Conservation (phyloP, 2,113 vertebrate genomes). For the Hippocampus zosterae region DNA sequence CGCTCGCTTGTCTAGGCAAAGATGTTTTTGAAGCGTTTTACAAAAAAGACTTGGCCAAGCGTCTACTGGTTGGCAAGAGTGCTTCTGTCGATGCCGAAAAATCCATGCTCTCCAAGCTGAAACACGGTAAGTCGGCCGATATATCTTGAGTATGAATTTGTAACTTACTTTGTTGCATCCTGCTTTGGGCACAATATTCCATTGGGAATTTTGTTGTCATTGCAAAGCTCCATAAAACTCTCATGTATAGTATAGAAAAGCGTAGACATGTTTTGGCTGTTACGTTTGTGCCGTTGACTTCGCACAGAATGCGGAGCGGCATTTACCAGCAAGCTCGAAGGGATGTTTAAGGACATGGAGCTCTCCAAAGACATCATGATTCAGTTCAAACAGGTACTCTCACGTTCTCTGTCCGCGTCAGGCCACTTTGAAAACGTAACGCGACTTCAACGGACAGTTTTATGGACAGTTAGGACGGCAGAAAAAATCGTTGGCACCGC, state of each 20-base stretch:
- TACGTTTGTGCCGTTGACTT: conserved; percentile 25
- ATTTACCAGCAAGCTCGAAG: conserved; percentile 98
- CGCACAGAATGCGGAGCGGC: conserved; percentile 93
- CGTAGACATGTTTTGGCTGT: background rate
- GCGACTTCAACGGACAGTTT: no score
- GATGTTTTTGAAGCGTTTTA: conserved; percentile 99
- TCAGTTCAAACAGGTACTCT: conserved; percentile 90
- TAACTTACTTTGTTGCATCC: background rate
- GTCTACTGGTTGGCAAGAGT: conserved; percentile 95
- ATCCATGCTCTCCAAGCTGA: conserved; percentile 98
- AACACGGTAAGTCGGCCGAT: conserved; percentile 79
- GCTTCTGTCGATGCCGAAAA: conserved; percentile 99
- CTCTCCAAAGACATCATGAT: conserved; percentile 99
- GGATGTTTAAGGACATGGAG: conserved; percentile 99
- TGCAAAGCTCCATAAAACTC: background rate
- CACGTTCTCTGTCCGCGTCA: background rate
- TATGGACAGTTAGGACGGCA: no score
- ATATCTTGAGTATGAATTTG: background rate
- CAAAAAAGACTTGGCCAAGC: conserved; percentile 98
- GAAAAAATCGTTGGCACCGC: no score
- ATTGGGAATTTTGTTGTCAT: no score
- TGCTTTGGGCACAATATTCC: background rate
- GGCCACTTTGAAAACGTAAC: background rate
- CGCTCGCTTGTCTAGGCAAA: conserved; percentile 75
- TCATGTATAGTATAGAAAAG: background rate